Base-by-base conservation (phyloP, 2,888 invertebrate species). In the Zaprionus lineosus region DNA sequence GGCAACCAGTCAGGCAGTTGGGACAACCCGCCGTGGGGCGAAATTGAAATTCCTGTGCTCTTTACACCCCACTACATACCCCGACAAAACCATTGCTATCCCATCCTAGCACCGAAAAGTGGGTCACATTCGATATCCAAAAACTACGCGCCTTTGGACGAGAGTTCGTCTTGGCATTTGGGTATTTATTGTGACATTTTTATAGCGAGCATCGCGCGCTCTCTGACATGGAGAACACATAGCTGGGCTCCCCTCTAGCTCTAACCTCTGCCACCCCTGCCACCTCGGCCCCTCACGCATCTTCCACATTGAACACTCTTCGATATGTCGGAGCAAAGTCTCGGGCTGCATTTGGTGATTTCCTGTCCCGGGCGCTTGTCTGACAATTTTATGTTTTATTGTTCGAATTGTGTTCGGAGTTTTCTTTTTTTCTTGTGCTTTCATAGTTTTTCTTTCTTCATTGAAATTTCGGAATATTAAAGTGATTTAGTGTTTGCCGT, bases 141-240 rank as follows among this genome's bases (percentile, higher is more conserved):
- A 65, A 65, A 65, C 56, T 47, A 26, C 34, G 28, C 34, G 40
- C n/a, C 29, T 8, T 19, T 1, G 46, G 40, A 36, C 41, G 47
- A 44, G 37, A 40, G 63, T 46, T 59, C 55, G 77, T 77, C 82
- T 77, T 81, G 58, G 77, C 55, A 72, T 77, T 76, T 71, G 73
- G 69, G 81, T 73, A 81, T 77, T 84, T 77, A 84, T 77, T 69
- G 81, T 81, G 77, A 77, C 77, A 81, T 81, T 77, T 77, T 77
- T 77, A 77, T 81, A 84, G 77, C 60, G 29, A 68, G 40, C 52
- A 47, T 50, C 47, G 76, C 43, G 44, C 46, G 34, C 51, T 34
- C 46, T 46, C 34, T 51, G 55, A 64, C 43, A 68, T 33, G 31
- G 24, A 9, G 12, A 26, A 14, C 16, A 29, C 18, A 1, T 5